These are phyloP conservation scores for Sebastes matsubarae DNA, from an alignment of 2,797 vertebrate species.

Conservation along the genomic window DNA sequence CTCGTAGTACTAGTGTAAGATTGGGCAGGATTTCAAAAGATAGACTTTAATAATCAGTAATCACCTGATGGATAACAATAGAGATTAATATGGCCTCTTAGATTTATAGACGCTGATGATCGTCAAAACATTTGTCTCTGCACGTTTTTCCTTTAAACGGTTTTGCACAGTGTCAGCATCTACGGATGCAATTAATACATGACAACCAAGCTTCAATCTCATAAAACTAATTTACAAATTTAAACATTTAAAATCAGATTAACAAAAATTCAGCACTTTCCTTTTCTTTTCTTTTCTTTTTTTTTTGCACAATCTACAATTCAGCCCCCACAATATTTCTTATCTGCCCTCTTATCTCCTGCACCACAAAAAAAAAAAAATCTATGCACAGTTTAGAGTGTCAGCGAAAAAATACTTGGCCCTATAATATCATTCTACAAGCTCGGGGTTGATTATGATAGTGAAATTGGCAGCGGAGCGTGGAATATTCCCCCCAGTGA, in stretches of 20 bases:
- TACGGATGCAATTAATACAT: not conserved
- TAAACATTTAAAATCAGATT: conserved; percentile 35
- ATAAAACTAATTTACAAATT: conserved; percentile 26
- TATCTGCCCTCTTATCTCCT: conserved; percentile 55
- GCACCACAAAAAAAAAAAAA: conserved; percentile 23
- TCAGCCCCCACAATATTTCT: conserved; percentile 37
- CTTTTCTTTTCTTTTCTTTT: not conserved
- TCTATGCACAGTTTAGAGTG: conserved; percentile 42
- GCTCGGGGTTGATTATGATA: conserved; percentile 65
- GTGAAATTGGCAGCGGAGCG: conserved; percentile 57
- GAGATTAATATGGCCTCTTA: not conserved
- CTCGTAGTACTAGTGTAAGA: not conserved
- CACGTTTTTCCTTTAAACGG: not conserved
- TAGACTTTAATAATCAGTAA: not conserved
- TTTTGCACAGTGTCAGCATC: not conserved
- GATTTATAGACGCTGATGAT: not conserved
- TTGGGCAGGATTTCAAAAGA: not conserved
- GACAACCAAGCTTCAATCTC: conserved; percentile 7
- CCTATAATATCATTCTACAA: conserved; percentile 59
- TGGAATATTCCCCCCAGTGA: conserved; percentile 54
- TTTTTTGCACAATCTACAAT: conserved; percentile 21
- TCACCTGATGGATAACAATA: not conserved
- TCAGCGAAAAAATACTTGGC: conserved; percentile 58
- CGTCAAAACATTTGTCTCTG: not conserved
- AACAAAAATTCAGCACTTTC: conserved; percentile 35